A percentile compares a stretch with the other conserved stretches of the same genome.
phyloP scores from a whole-genome alignment of 2,113 vertebrate species.

The Dunckerocampus dactyliophorus region DNA sequence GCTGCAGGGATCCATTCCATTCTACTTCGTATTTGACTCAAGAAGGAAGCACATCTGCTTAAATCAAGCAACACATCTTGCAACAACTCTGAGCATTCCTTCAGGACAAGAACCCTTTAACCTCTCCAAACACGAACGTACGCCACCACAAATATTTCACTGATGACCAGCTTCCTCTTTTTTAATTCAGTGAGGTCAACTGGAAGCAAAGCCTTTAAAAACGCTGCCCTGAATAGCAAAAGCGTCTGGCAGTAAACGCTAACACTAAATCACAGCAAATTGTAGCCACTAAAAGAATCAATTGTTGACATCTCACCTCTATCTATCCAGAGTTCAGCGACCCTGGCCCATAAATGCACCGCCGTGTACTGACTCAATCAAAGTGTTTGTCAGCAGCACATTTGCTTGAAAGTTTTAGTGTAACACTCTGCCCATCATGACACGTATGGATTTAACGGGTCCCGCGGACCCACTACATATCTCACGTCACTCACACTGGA shows the following conservation, averaged over 20 bases:
- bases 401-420: conserved; percentile 68
- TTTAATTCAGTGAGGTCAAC: not conserved
- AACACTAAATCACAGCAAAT: conserved; percentile 61
- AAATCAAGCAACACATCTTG: too few species aligned
- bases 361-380: conserved; percentile 54
- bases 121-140: conserved; percentile 17
- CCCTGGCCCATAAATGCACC: conserved; percentile 67
- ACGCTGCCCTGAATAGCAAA: conserved; percentile 19
- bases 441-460: conserved; percentile 65
- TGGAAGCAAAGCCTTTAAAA: conserved; percentile 18
- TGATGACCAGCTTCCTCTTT: conserved; percentile 14
- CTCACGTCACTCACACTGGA: conserved; percentile 49
- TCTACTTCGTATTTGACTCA: too few species aligned
- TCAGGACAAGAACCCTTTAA: conserved; percentile 17
- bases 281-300: conserved; percentile 65
- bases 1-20: too few species aligned
- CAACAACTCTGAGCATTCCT: not conserved
- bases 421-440: conserved; percentile 61
- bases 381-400: conserved; percentile 54
- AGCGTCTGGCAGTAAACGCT: conserved; percentile 5
- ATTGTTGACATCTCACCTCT: conserved; percentile 74
- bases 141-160: conserved; percentile 12
- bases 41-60: too few species aligned
- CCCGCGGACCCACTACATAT: conserved; percentile 56
- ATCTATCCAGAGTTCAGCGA: conserved; percentile 62